Evolutionary conservation across 2,888 invertebrate genomes (phyloP).

Genomic region (Xestia rhomboidea): DNA sequence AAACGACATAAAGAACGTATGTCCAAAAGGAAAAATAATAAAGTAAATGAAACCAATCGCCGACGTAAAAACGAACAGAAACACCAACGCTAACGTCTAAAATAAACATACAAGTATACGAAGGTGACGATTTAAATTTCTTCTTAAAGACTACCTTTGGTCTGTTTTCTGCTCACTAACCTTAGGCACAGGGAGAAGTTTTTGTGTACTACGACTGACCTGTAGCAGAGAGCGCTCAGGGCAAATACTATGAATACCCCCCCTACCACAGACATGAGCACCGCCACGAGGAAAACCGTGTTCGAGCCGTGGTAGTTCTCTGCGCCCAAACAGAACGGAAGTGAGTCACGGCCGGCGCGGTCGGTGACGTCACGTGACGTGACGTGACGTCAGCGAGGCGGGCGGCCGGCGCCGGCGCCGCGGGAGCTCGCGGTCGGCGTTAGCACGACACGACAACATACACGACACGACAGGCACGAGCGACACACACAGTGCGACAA

Average conservation of each 20-base stretch:
- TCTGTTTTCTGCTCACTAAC: conserved; percentile 98
- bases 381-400: conserved; percentile 75
- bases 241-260: conserved; percentile 99
- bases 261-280: conserved; percentile 99
- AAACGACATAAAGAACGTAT: conserved; percentile 84
- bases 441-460: conserved; percentile 67
- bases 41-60: conserved; percentile 87
- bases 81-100: conserved; percentile 90
- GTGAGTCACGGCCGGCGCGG: conserved; percentile 78
- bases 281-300: conserved; percentile 99
- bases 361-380: conserved; percentile 72
- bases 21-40: conserved; percentile 78
- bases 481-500: conserved; percentile 88
- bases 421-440: conserved; percentile 75
- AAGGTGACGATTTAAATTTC: conserved; percentile 91
- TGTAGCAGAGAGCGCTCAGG: conserved; percentile 99
- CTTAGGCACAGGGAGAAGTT: conserved; percentile 99
- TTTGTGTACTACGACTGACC: conserved; percentile 99
- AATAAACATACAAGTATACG: conserved; percentile 90
- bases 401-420: conserved; percentile 81
- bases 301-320: conserved; percentile 99
- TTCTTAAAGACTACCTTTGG: conserved; percentile 92
- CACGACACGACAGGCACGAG: conserved; percentile 84
- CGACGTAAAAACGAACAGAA: conserved; percentile 88
- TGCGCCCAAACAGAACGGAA: conserved; percentile 91